phyloP scores from a whole-genome alignment of 2,888 invertebrate species.

The Drosophila meridionalis region DNA sequence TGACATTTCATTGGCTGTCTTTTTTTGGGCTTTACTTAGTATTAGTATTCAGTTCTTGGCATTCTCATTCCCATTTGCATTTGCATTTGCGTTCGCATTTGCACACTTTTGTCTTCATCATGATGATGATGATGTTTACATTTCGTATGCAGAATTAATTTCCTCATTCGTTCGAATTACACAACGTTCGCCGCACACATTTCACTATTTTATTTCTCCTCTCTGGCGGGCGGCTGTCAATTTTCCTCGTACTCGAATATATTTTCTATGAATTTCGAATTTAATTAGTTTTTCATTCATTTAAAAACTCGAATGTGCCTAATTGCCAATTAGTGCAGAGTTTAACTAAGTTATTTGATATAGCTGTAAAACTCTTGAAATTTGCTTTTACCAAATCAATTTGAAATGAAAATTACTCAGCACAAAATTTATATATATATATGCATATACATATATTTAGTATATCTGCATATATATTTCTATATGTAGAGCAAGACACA shows the following conservation, averaged over 20 bases:
- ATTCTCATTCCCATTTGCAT: conserved; percentile 42
- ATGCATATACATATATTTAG: not conserved
- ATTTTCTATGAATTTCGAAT: conserved; percentile 32
- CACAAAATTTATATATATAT: conserved; percentile 13
- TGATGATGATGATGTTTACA: conserved; percentile 39
- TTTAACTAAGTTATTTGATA: conserved; percentile 32
- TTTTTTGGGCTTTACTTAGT: conserved; percentile 39
- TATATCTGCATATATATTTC: not conserved
- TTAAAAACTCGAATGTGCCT: conserved; percentile 27
- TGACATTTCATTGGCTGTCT: conserved; percentile 55
- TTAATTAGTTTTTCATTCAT: conserved; percentile 58
- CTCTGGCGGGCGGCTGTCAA: conserved; percentile 25
- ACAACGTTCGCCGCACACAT: conserved; percentile 16
- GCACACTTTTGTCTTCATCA: conserved; percentile 14
- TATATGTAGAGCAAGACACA: conserved; percentile 17
- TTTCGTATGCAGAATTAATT: conserved; percentile 68
- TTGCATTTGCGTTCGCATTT: conserved; percentile 39
- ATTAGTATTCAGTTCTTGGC: conserved; percentile 53
- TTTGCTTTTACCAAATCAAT: conserved; percentile 21
- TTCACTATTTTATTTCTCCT: conserved; percentile 12
- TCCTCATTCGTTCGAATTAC: conserved; percentile 61
- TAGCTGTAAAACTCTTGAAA: conserved; percentile 11
- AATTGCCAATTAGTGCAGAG: conserved; percentile 61
- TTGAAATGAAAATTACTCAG: conserved; percentile 54
- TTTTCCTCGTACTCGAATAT: conserved; percentile 6